Conservation (phyloP, 2,888 invertebrate species). For the Cremastinae sp. region DNA sequence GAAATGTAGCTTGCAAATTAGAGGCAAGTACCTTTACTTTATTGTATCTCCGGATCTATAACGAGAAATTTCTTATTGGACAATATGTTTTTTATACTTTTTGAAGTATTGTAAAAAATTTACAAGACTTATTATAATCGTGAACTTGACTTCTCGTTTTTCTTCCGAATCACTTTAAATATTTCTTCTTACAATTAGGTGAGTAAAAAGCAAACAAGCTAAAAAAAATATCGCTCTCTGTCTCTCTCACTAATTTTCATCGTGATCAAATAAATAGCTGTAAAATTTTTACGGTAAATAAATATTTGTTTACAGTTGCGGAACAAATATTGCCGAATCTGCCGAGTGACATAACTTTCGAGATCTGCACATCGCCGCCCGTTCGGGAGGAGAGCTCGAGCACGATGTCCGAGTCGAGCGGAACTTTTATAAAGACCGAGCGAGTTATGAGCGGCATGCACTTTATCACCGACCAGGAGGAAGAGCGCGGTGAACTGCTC, state of each 20-base stretch:
- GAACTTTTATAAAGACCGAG: slow-evolving; percentile 67
- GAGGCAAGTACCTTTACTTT: too few species aligned
- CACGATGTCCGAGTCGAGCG: slow-evolving; percentile 47
- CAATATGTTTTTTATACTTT: too few species aligned
- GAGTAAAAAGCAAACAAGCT: too few species aligned
- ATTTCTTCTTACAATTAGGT: too few species aligned
- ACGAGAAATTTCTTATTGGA: too few species aligned
- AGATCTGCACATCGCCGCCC: slow-evolving; percentile 73
- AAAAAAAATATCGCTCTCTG: too few species aligned
- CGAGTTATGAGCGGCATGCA: slow-evolving; percentile 74
- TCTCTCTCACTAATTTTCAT: slow-evolving; percentile 4
- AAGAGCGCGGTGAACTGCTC: slow-evolving; percentile 68
- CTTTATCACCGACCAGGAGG: slow-evolving; percentile 76
- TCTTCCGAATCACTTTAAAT: too few species aligned
- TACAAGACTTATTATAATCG: too few species aligned
- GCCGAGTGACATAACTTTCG: slow-evolving; percentile 77
- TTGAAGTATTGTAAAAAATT: too few species aligned
- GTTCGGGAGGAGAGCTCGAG: slow-evolving; percentile 53
- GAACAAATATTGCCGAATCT: slow-evolving; percentile 69
- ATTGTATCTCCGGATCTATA: too few species aligned
- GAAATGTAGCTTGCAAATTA: too few species aligned
- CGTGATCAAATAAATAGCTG: background rate
- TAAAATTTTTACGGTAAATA: slow-evolving; percentile 4
- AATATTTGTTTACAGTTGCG: slow-evolving; percentile 39
- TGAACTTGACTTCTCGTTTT: too few species aligned